Percentiles rank a stretch among this genome's conserved stretches.
Conservation (phyloP, 2,797 vertebrate genomes). For the Kryptopterus vitreolus region DNA sequence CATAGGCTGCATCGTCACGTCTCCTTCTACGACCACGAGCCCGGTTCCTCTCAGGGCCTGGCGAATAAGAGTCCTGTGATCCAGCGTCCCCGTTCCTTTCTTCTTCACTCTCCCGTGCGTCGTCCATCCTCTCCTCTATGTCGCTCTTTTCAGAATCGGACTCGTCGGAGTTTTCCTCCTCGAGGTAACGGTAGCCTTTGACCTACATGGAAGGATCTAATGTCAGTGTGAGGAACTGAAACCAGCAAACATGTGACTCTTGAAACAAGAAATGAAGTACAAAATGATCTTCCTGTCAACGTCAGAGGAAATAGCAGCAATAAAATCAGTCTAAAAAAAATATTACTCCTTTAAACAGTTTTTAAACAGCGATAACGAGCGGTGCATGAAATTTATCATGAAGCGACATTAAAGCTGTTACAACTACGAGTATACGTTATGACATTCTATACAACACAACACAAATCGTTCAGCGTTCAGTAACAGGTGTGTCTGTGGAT, state of each 20-base stretch:
- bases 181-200: conserved; percentile 92
- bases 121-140: conserved; percentile 47
- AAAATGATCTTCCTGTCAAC: neutral
- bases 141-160: conserved; percentile 76
- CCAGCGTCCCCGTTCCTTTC: conserved; percentile 43
- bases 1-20: conserved; percentile 35
- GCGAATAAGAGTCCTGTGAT: conserved; percentile 60
- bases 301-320: neutral
- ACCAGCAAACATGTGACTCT: neutral
- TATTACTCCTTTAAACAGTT: neutral
- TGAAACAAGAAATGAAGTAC: neutral
- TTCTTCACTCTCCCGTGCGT: conserved; percentile 39
- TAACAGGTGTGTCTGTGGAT: neutral
- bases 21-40: conserved; percentile 46
- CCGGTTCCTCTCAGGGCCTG: conserved; percentile 57
- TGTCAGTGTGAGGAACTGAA: neutral
- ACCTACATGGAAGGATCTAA: conserved; percentile 62
- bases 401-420: neutral
- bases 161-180: conserved; percentile 91
- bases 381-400: too few species aligned
- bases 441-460: neutral
- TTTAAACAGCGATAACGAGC: too few species aligned
- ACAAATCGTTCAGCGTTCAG: neutral
- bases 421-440: neutral
- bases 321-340: neutral